Base-by-base conservation (phyloP, 23 tunicate genomes). In the Botrylloides violaceus region DNA sequence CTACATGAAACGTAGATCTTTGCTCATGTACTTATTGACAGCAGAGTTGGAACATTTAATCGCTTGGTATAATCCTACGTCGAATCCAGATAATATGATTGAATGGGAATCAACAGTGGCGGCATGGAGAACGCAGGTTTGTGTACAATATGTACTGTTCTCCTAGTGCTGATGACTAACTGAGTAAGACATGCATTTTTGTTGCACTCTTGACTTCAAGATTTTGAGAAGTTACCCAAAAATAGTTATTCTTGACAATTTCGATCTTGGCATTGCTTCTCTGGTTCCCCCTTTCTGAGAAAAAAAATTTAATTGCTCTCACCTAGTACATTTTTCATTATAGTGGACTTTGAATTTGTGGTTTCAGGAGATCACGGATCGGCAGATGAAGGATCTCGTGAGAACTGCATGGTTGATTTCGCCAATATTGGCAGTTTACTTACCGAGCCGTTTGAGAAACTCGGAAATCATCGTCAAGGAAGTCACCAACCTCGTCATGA, bases 51-150 rank as follows among this genome's bases (percentile, higher is more conserved):
- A 95, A 58, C 91, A 89, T 38, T 78, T 95, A 12, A 75, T 82
- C 58, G 75, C 94, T 32, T 95, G 99, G 99, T 82, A 78, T 71
- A 87, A 95, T 58, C 99, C 99, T 2, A 63, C 80, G 27, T 59
- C 82, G 20, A 71, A 64, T 25, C 71, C 79, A 34, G 97, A 90
- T 30, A 37, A 61, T 15, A 12, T 59, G 30, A 73, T 79, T 43
- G 90, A 70, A 49, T 78, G 74, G 50, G 97, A 90, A 37, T 75
- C 85, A 3, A 79, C 85, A 2, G 43, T 90, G 3, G 55, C 90
- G 3, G 90, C 97, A n/a, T 83, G 90, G 97, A 83, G 68, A 43
- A 78, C 97, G 18, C 96, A 88, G 62, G 96, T 88, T 43, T 43
- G 53, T n/a, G n/a, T n/a, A n/a, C n/a, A n/a, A n/a, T n/a, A n/a